Conservation (phyloP, 2,797 vertebrate genomes). For the Mallotus villosus region DNA sequence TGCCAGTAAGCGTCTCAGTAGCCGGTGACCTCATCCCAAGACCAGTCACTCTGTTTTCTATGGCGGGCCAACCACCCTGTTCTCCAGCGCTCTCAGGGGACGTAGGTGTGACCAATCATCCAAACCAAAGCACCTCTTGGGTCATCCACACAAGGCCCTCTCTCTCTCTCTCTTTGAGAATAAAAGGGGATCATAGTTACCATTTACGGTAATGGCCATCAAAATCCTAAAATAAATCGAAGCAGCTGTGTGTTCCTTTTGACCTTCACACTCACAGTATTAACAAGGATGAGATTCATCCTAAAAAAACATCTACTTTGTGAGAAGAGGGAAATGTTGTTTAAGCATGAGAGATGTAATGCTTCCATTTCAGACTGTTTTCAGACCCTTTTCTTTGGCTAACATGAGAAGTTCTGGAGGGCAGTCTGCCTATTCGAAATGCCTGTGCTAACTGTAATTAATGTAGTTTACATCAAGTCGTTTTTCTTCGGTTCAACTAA, state of each 20-base stretch:
- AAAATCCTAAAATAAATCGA: too few species aligned
- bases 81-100: not conserved
- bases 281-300: not conserved
- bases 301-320: too few species aligned
- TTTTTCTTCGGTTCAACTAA: not conserved
- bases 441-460: not conserved
- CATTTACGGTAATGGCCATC: not conserved
- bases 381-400: not conserved
- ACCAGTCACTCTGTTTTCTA: not conserved
- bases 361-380: not conserved
- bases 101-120: not conserved
- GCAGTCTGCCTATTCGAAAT: constrained; percentile 6
- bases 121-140: not conserved
- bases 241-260: not conserved
- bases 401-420: not conserved
- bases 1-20: not conserved
- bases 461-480: too few species aligned
- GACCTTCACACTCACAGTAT: not conserved
- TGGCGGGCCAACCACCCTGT: not conserved
- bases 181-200: not conserved
- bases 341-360: not conserved
- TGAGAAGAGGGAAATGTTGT: too few species aligned
- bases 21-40: not conserved
- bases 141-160: not conserved
- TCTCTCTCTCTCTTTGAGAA: not conserved